Evolutionary conservation across 2,888 invertebrate genomes (phyloP).

Genomic region (Drosophila macrothrix): DNA sequence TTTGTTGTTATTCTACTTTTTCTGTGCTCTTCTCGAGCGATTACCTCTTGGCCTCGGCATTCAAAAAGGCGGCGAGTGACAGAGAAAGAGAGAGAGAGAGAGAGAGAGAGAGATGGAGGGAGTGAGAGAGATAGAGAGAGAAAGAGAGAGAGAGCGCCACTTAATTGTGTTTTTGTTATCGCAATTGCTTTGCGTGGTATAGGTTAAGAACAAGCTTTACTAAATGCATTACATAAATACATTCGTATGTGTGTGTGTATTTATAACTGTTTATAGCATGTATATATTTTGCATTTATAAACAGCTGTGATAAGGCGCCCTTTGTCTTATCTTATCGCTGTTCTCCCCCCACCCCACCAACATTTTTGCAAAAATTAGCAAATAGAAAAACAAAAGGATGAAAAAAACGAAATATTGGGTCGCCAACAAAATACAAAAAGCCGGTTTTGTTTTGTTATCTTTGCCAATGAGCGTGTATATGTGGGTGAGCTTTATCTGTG

Average conservation of each 20-base stretch:
- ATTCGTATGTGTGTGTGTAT: slow-evolving; percentile 6
- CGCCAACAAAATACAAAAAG: slow-evolving; percentile 53
- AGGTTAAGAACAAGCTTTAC: slow-evolving; percentile 67
- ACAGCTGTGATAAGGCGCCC: slow-evolving; percentile 62
- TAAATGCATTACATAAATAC: slow-evolving; percentile 14
- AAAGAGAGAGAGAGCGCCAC: slow-evolving; percentile 42
- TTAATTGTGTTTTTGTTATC: slow-evolving; percentile 64
- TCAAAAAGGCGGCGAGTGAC: slow-evolving; percentile 45
- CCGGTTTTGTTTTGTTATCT: slow-evolving; percentile 69
- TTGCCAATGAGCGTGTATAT: slow-evolving; percentile 61
- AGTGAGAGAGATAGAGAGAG: slow-evolving; percentile 24
- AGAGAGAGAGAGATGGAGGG: neutral
- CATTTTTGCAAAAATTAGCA: slow-evolving; percentile 51
- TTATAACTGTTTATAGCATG: slow-evolving; percentile 21
- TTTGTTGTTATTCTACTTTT: slow-evolving; percentile 36
- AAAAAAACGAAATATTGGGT: slow-evolving; percentile 61
- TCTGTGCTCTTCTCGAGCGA: slow-evolving; percentile 55
- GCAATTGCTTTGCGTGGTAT: slow-evolving; percentile 61
- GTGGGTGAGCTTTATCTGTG: slow-evolving; percentile 65
- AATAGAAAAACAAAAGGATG: slow-evolving; percentile 36
- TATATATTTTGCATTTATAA: slow-evolving; percentile 23
- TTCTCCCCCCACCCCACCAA: neutral
- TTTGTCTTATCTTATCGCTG: slow-evolving; percentile 63
- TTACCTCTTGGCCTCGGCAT: slow-evolving; percentile 72
- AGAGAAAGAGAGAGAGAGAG: neutral